These are phyloP conservation scores for Iphiclides podalirius DNA, from an alignment of 2,888 invertebrate species.

Conservation along the genomic window DNA sequence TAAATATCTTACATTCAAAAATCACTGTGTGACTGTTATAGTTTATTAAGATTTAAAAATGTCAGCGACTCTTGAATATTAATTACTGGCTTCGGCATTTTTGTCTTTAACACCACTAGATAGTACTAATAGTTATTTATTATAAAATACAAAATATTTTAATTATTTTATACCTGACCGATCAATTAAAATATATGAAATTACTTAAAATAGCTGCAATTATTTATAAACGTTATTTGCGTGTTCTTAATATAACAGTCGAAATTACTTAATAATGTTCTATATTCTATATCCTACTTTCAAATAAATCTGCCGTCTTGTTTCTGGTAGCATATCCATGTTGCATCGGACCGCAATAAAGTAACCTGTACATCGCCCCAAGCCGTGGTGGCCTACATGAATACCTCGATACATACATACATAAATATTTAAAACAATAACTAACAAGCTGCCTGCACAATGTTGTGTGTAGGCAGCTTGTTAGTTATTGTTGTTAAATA, in stretches of 20 bases:
- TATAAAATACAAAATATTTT: not conserved
- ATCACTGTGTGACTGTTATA: no score
- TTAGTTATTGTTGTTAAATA: not conserved
- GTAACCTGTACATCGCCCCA: constrained; percentile 17
- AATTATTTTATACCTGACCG: no score
- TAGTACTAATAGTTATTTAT: no score
- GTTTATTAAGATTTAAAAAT: no score
- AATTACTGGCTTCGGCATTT: no score
- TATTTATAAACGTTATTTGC: no score
- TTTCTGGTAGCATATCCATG: constrained; percentile 16
- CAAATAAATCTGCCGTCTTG: constrained; percentile 18
- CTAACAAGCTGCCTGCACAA: constrained; percentile 4
- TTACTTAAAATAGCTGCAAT: no score
- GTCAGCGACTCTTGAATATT: no score
- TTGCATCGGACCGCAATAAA: constrained; percentile 17
- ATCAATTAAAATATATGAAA: no score
- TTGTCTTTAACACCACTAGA: no score
- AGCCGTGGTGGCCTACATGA: constrained; percentile 19
- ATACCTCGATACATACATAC: constrained; percentile 11
- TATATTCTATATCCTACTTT: constrained; percentile 14
- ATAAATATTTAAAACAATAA: constrained; percentile 16
- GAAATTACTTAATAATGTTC: not conserved
- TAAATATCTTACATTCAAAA: no score
- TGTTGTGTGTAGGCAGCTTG: no score
- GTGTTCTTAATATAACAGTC: not conserved